phyloP scores from a whole-genome alignment of 1,140 invertebrate genomes.

The Drosophila grimshawi region DNA sequence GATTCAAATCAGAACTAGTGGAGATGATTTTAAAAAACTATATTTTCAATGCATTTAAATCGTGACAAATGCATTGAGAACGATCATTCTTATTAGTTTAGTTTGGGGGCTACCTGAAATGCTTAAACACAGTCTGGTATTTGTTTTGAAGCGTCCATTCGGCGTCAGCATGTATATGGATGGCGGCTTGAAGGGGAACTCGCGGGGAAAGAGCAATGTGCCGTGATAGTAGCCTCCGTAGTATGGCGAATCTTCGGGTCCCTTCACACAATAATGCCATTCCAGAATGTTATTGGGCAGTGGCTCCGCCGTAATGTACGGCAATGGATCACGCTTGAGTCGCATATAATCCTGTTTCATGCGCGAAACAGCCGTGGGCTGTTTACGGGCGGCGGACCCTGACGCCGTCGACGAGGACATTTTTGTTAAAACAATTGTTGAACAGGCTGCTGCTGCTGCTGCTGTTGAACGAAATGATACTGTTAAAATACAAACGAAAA shows the following conservation, averaged over 20 bases:
- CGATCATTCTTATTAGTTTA: too few species aligned
- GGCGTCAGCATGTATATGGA: slow-evolving; percentile 99
- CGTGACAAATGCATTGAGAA: too few species aligned
- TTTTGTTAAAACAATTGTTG: slow-evolving; percentile 45
- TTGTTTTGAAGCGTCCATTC: slow-evolving; percentile 96
- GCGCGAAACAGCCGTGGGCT: slow-evolving; percentile 90
- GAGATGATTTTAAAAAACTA: too few species aligned
- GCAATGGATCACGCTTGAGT: slow-evolving; percentile 97
- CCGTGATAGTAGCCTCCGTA: slow-evolving; percentile 98
- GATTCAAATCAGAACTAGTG: too few species aligned
- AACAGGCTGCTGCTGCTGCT: slow-evolving; percentile 8
- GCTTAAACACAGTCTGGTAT: slow-evolving; percentile 96
- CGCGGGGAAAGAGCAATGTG: slow-evolving; percentile 97
- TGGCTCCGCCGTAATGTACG: slow-evolving; percentile 89
- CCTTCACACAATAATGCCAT: slow-evolving; percentile 91
- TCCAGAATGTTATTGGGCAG: slow-evolving; percentile 97
- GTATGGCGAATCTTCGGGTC: slow-evolving; percentile 96
- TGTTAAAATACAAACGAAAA: slow-evolving; percentile 21
- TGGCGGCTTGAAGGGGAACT: slow-evolving; percentile 99
- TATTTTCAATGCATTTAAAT: too few species aligned
- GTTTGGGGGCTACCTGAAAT: slow-evolving; percentile 87
- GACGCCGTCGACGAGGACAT: slow-evolving; percentile 68
- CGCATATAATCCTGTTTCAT: slow-evolving; percentile 98
- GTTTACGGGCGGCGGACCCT: slow-evolving; percentile 68
- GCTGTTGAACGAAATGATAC: slow-evolving; percentile 20